A percentile compares a stretch with the other conserved stretches of the same genome.
Evolutionary conservation across 2,888 invertebrate species (phyloP).

Genomic region (Muschampia plurimacula): DNA sequence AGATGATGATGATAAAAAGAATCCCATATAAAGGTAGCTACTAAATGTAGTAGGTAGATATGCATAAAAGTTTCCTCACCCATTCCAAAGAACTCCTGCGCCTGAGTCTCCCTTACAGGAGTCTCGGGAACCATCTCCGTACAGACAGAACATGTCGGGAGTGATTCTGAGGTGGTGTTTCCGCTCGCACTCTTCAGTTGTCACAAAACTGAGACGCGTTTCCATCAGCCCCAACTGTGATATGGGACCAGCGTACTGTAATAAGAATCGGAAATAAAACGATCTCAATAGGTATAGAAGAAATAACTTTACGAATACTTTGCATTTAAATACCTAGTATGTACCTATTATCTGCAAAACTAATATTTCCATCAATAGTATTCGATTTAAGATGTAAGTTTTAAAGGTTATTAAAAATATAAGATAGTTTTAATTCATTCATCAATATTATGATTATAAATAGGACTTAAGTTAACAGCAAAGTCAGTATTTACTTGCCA

Average conservation of each 20-base stretch:
- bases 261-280: neutral
- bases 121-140: slow-evolving; percentile 64
- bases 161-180: slow-evolving; percentile 55
- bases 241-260: slow-evolving; percentile 61
- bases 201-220: slow-evolving; percentile 56
- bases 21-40: neutral
- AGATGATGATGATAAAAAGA: too few relatives aligned
- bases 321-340: too few relatives aligned
- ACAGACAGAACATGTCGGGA: slow-evolving; percentile 72
- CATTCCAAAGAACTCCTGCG: slow-evolving; percentile 67
- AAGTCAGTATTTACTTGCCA: too few relatives aligned
- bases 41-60: neutral
- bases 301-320: too few relatives aligned
- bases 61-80: slow-evolving; percentile 53
- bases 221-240: slow-evolving; percentile 61
- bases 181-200: slow-evolving; percentile 52
- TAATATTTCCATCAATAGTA: too few relatives aligned
- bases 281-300: too few relatives aligned
- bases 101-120: slow-evolving; percentile 75
- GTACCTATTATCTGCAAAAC: too few relatives aligned
- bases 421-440: too few relatives aligned
- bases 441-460: too few relatives aligned
- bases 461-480: too few relatives aligned
- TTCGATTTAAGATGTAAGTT: too few relatives aligned
- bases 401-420: too few relatives aligned